Percentiles rank a stretch among this genome's conserved stretches.
These are phyloP conservation scores for Poeciliopsis turneri DNA, from an alignment of 2,797 vertebrate genomes.

Conservation along the genomic window DNA sequence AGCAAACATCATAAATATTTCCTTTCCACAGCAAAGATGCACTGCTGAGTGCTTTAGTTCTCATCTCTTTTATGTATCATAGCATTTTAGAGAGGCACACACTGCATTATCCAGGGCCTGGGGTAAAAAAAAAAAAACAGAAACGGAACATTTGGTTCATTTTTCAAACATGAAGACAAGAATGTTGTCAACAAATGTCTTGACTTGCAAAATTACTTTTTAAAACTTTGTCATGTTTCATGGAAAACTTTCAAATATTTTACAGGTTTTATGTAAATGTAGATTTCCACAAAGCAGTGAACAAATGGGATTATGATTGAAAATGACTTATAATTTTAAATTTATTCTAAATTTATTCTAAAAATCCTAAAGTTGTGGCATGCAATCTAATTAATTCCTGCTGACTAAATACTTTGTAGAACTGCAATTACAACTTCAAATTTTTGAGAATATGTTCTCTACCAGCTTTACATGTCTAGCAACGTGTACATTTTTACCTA, in stretches of 20 bases:
- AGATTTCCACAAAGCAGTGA: not conserved
- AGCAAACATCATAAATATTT: slow-evolving; percentile 71
- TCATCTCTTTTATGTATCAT: slow-evolving; percentile 19
- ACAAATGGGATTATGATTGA: not conserved
- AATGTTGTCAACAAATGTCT: not conserved
- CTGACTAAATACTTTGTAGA: not conserved
- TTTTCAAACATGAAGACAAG: not conserved
- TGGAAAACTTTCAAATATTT: not conserved
- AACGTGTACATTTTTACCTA: no score
- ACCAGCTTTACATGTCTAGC: not conserved
- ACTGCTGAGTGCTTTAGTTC: slow-evolving; percentile 37
- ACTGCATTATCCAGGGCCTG: slow-evolving; percentile 13
- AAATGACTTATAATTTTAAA: not conserved
- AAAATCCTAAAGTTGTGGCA: not conserved
- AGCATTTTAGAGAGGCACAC: slow-evolving; percentile 39
- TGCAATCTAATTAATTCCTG: not conserved
- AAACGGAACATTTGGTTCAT: not conserved
- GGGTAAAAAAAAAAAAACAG: slow-evolving; percentile 5
- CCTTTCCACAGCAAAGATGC: slow-evolving; percentile 54
- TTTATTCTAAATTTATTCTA: not conserved
- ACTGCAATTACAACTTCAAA: not conserved
- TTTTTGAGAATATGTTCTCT: not conserved
- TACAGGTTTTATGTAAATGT: not conserved
- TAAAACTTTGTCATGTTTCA: not conserved
- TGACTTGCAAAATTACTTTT: not conserved